A percentile compares a stretch with the other conserved stretches of the same genome.
Conservation (phyloP, 2,888 invertebrate species). For the Sesamia inferens region DNA sequence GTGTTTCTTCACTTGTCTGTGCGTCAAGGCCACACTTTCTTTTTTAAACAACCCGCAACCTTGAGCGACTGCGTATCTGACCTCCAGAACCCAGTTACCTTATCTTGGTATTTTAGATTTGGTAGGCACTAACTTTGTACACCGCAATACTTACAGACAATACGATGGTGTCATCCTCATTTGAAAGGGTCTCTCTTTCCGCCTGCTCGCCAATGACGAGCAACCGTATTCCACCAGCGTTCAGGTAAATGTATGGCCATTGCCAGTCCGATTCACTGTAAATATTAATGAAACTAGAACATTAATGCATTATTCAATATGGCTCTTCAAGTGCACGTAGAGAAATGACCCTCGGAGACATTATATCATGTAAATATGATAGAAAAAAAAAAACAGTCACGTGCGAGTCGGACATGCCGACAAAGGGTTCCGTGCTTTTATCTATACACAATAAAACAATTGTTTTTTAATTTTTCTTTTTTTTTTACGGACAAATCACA, state of each 20-base stretch:
- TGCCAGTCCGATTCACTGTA: slow-evolving; percentile 61
- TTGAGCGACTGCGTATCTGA: too few species aligned
- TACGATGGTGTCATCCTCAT: slow-evolving; percentile 78
- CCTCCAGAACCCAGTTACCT: too few species aligned
- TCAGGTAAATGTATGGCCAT: slow-evolving; percentile 79
- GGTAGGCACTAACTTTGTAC: too few species aligned
- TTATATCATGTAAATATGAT: not conserved
- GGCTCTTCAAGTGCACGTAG: not conserved
- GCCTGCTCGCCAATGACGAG: slow-evolving; percentile 70
- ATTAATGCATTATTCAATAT: not conserved
- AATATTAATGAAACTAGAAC: not conserved
- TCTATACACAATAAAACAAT: too few species aligned
- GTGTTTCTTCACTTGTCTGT: too few species aligned
- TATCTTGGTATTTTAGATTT: too few species aligned
- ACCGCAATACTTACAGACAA: slow-evolving; percentile 70
- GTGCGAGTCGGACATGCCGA: too few species aligned
- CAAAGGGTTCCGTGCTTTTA: too few species aligned
- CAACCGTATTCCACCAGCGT: slow-evolving; percentile 79
- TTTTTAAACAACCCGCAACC: too few species aligned
- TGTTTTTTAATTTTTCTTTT: too few species aligned
- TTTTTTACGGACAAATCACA: too few species aligned
- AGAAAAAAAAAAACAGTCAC: not conserved
- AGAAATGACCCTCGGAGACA: not conserved
- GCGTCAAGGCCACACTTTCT: too few species aligned
- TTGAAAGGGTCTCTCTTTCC: not conserved